Conservation (phyloP, 2,113 vertebrate species). For the Pan paniscus region DNA sequence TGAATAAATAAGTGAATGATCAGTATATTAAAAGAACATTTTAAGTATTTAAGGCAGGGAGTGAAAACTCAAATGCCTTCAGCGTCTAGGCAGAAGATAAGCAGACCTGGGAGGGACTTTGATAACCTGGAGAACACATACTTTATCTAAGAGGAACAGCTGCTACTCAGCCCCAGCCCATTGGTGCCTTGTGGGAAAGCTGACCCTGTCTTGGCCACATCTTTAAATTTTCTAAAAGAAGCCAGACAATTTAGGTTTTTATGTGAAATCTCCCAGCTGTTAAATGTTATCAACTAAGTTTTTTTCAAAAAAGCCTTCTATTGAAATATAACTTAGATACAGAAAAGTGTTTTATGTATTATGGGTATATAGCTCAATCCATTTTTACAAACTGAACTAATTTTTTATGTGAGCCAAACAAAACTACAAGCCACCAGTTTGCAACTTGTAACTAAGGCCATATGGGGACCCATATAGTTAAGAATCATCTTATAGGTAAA, state of each 20-base stretch:
- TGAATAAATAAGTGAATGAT: not conserved
- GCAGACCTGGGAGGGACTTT: not conserved
- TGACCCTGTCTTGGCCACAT: not conserved
- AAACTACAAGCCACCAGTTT: not conserved
- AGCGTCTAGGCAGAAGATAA: not conserved
- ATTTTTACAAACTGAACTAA: conserved; percentile 9
- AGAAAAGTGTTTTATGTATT: not conserved
- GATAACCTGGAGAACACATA: not conserved
- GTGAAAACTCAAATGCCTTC: conserved; percentile 29
- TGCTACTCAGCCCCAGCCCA: not conserved
- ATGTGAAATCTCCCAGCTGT: not conserved
- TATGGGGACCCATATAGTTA: not conserved
- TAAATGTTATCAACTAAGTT: not conserved
- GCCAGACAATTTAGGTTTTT: conserved; percentile 29
- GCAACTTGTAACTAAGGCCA: not conserved
- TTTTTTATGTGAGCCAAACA: conserved; percentile 23
- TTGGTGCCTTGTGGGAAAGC: not conserved
- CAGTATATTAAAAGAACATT: not conserved
- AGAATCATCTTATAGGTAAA: not conserved
- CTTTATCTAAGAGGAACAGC: not conserved
- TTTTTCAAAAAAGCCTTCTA: not conserved
- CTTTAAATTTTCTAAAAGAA: not conserved
- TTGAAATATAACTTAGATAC: not conserved
- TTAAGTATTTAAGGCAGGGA: not conserved
- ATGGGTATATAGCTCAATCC: not conserved